Base-by-base conservation (phyloP, 2,797 vertebrate genomes). In the Scarus forsteni region DNA sequence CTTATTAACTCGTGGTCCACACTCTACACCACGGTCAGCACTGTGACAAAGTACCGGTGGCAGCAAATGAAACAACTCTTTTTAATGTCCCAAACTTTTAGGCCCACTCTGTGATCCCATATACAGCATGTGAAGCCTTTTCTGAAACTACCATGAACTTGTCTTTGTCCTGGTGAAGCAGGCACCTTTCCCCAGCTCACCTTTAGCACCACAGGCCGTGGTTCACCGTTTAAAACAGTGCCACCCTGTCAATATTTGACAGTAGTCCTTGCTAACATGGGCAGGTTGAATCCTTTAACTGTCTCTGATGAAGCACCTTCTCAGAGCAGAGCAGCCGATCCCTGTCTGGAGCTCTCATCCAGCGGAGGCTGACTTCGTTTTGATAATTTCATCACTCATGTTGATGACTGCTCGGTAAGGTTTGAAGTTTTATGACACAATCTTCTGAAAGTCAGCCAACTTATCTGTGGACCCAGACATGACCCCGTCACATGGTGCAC, bases 1-100 rank as follows among this genome's bases (percentile, higher is more conserved):
- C 18, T 10, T 45, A 63, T 76, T 70, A 74, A 83, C 73, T 49
- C 63, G 57, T 36, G 44, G 51, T 34, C 60, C 3, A 1, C 15
- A 63, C 54, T 56, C 66, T 34, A 59, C 66, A 65, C 57, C 12
- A n/a, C 19, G 46, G 18, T 4, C 55, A 46, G 51, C 45, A 18
- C 54, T 49, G 38, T 61, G 63, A 57, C 53, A 48, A 40, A 60
- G 51, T 18, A 65, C 27, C 44, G 38, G 35, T 39, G 39, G 5
- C 19, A 6, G 49, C 35, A 40, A 48, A 13, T 68, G 13, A 34
- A 16, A 16, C 35, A 16, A 16, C 35, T 9, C 18, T 8, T 6
- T 42, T 44, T 10, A 48, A 66, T 44, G 12, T 39, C 27, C 13
- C 14, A 42, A 44, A 40, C 11, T 42, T 45, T 52, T 14, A 52